Base-by-base conservation (phyloP, 2,888 invertebrate genomes). In the Camponotus fellah region DNA sequence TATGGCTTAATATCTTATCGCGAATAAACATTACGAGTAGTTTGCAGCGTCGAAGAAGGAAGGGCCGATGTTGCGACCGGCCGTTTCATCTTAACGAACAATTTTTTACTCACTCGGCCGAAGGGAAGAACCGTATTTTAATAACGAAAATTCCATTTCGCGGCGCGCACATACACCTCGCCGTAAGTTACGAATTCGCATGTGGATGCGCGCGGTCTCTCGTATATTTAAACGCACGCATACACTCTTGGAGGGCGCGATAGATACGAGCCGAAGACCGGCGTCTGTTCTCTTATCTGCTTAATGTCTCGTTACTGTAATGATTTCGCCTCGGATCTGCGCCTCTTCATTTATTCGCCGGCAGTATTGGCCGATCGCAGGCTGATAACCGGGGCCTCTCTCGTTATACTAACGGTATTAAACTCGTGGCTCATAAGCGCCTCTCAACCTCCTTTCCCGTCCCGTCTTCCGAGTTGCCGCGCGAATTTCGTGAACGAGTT, bases 251-350 rank as follows among this genome's bases (percentile, higher is more conserved):
- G 40, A 49, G 66, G 46, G 65, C 72, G 62, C 77, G 89, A 89
- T 85, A 89, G 89, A 89, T 90, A 87, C 90, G 72, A 86, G 85
- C 77, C 77, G 87, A 90, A 84, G 82, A 85, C 87, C 86, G 94
- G 88, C 86, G 85, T 88, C 84, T 53, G 53, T 53, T 87, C 58
- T 79, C 88, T 91, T 92, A 91, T 92, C 92, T 90, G 89, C 87
- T 91, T 91, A 91, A 91, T 90, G 92, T 92, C 91, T 92, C 91
- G 92, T 92, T 92, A 91, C 91, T 83, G 89, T 91, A 91, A 91
- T 89, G 91, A 91, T 91, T 91, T 89, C 89, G 87, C 91, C 87
- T 88, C 81, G 91, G 88, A 89, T 88, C 91, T 89, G 90, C 89
- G 91, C 90, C 91, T 91, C 91, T 91, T 92, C 91, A 90, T 91